Evolutionary conservation across 2,888 invertebrate genomes (phyloP).

Genomic region (Platerodrilus igneus): DNA sequence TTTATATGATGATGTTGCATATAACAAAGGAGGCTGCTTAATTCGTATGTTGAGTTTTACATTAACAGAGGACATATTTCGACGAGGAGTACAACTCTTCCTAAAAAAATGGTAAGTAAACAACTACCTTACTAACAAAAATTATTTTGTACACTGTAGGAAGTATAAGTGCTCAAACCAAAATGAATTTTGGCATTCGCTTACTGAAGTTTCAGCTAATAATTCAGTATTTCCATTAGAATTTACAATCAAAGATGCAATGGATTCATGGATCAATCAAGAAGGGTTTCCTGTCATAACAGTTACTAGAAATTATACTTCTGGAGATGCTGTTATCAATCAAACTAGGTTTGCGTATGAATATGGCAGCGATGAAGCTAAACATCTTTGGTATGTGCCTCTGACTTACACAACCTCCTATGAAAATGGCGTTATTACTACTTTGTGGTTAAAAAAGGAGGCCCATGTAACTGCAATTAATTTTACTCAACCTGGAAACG

Average conservation of each 20-base stretch:
- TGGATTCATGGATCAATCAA: constrained; percentile 71
- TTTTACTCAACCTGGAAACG: constrained; percentile 33
- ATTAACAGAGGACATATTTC: constrained; percentile 51
- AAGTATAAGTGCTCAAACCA: constrained; percentile 59
- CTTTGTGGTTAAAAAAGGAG: constrained; percentile 37
- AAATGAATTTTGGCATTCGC: constrained; percentile 62
- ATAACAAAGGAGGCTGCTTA: constrained; percentile 52
- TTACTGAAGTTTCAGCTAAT: constrained; percentile 43
- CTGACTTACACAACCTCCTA: constrained; percentile 49
- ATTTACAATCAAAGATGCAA: constrained; percentile 55
- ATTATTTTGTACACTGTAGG: constrained; percentile 44
- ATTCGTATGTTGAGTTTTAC: constrained; percentile 59
- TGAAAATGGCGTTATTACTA: constrained; percentile 22
- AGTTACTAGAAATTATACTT: constrained; percentile 53
- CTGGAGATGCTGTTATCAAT: constrained; percentile 46
- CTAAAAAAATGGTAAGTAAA: constrained; percentile 53
- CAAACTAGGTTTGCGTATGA: constrained; percentile 49
- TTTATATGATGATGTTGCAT: constrained; percentile 52
- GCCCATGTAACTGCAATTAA: constrained; percentile 32
- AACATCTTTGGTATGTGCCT: constrained; percentile 57
- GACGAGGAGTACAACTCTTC: constrained; percentile 52
- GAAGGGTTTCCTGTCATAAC: constrained; percentile 64
- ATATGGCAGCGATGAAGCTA: constrained; percentile 29
- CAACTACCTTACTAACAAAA: constrained; percentile 1
- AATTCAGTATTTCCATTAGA: constrained; percentile 41